phyloP scores from a whole-genome alignment of 2,888 invertebrate genomes.

The Andrena marginata region DNA sequence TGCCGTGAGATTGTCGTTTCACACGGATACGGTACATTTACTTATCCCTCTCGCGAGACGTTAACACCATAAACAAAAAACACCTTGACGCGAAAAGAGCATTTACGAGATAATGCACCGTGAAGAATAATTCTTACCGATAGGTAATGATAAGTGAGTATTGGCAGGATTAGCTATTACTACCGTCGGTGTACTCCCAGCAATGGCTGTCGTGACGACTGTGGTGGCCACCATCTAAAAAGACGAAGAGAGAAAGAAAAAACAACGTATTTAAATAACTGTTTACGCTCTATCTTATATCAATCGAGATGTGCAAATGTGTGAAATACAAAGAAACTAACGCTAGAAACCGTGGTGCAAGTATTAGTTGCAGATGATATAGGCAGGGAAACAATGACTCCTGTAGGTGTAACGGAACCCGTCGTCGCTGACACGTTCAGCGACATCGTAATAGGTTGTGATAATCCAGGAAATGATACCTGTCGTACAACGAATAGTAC shows the following conservation, averaged over 20 bases:
- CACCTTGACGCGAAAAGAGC: background rate
- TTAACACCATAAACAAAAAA: slow-evolving; percentile 25
- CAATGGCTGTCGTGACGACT: slow-evolving; percentile 82
- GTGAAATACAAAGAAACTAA: slow-evolving; percentile 74
- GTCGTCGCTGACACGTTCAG: slow-evolving; percentile 90
- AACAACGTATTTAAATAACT: background rate
- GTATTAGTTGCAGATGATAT: slow-evolving; percentile 85
- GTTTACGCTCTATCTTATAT: background rate
- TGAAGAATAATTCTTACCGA: slow-evolving; percentile 75
- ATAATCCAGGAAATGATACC: slow-evolving; percentile 93
- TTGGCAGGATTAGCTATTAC: slow-evolving; percentile 85
- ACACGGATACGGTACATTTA: slow-evolving; percentile 4
- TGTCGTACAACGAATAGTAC: slow-evolving; percentile 73
- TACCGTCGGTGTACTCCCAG: slow-evolving; percentile 83
- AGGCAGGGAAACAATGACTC: slow-evolving; percentile 90
- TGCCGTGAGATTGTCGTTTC: background rate
- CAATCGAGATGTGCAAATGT: slow-evolving; percentile 25
- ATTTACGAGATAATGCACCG: background rate
- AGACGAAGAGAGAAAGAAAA: slow-evolving; percentile 22
- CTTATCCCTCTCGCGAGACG: slow-evolving; percentile 19
- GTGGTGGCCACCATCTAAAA: slow-evolving; percentile 84
- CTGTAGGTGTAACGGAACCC: slow-evolving; percentile 86
- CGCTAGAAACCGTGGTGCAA: slow-evolving; percentile 84
- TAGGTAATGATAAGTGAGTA: slow-evolving; percentile 84
- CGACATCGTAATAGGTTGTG: slow-evolving; percentile 94